Base-by-base conservation (phyloP, 2,888 invertebrate genomes). In the Nomada fucata region DNA sequence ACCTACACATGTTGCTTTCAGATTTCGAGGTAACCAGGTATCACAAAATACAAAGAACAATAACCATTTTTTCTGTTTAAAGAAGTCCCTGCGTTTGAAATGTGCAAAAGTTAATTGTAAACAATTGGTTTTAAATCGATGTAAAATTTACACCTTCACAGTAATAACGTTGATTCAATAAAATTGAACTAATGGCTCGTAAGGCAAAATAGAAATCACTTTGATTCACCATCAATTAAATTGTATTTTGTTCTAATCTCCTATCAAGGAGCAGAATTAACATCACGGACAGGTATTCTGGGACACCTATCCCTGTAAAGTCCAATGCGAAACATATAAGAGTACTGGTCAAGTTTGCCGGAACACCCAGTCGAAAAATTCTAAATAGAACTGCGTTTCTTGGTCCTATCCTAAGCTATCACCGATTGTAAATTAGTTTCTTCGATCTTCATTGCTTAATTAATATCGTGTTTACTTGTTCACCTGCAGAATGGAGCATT, bases 381-480 rank as follows among this genome's bases (percentile, higher is more conserved):
- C 84, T 88, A 89, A 88, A 85, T 86, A 89, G 87, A 89, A 89
- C 88, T 79, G 79, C 79, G 76, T 84, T 84, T 83, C 78, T 90
- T 89, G 87, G 86, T 88, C 84, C 86, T 89, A 89, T 84, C 86
- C 82, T 88, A 86, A 84, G 83, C 86, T 90, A 90, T 89, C 85
- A 87, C 88, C 85, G 86, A 90, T 89, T 90, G 90, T 86, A 90
- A 91, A 90, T 91, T 89, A 90, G 85, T 82, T 88, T 84, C 88
- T 88, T 86, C 89, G 83, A 89, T 85, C 86, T 89, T 86, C 88
- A 91, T 89, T 90, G 88, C 88, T 91, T 89, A 91, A 89, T 90
- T 90, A 90, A 91, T 90, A 89, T 90, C 88, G 80, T 89, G 85
- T 90, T 89, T 89, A 87, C 76, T 69, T 36, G 84, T 87, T 86